Conservation (phyloP, 1,140 invertebrate genomes). For the Drosophila suzukii region DNA sequence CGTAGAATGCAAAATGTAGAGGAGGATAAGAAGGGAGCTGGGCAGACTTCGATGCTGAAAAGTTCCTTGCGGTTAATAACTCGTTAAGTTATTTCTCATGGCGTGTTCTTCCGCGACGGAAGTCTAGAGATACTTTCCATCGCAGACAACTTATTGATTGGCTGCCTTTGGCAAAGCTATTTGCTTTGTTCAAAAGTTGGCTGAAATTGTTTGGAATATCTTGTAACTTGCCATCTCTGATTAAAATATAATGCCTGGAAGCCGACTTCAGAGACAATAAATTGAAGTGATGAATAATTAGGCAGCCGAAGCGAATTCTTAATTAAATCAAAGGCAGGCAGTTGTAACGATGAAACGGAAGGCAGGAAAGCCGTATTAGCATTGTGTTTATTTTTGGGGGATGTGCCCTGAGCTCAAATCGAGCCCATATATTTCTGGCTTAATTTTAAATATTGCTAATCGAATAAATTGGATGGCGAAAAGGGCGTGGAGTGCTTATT, state of each 20-base stretch:
- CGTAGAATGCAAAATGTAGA: neutral
- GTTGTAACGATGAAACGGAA: constrained; percentile 9
- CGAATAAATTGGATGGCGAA: neutral
- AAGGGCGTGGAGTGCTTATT: constrained; percentile 15
- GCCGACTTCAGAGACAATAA: constrained; percentile 3
- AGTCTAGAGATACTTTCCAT: neutral
- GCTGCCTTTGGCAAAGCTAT: constrained; percentile 26
- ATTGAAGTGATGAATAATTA: constrained; percentile 8
- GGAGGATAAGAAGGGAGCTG: neutral
- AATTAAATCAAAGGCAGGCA: neutral
- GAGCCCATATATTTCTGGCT: constrained; percentile 15
- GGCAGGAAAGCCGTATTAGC: constrained; percentile 12
- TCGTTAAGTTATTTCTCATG: constrained; percentile 66
- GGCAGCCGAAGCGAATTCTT: neutral
- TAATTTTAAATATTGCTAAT: constrained; percentile 31
- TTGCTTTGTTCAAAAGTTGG: constrained; percentile 40
- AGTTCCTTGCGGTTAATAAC: constrained; percentile 64
- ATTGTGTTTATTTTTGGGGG: constrained; percentile 18
- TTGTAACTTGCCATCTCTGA: constrained; percentile 11
- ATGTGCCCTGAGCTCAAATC: neutral
- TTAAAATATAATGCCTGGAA: constrained; percentile 33
- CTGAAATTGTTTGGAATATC: constrained; percentile 32
- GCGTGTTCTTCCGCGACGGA: constrained; percentile 2
- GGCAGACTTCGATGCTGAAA: constrained; percentile 53
- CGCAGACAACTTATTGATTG: neutral